phyloP scores from a whole-genome alignment of 2,888 invertebrate genomes.

The Drosophila austrosaltans region DNA sequence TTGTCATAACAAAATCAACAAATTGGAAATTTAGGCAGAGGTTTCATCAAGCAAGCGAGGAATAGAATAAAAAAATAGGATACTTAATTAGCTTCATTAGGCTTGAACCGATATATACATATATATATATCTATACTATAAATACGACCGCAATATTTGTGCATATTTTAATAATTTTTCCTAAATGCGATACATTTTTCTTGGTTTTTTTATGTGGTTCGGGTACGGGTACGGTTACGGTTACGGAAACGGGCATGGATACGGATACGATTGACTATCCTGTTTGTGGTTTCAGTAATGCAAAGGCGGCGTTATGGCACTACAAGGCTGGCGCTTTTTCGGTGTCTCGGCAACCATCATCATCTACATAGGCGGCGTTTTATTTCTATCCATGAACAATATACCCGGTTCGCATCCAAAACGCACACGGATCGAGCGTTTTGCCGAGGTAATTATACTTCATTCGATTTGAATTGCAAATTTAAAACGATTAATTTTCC shows the following conservation, averaged over 20 bases:
- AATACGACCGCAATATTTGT: not conserved
- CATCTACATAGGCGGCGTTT: conserved; percentile 83
- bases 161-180: not conserved
- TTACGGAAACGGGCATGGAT: too few species aligned
- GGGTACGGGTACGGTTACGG: not conserved
- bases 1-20: conserved; percentile 77
- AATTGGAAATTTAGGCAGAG: conserved; percentile 38
- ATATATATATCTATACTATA: not conserved
- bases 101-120: not conserved
- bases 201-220: not conserved
- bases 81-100: conserved; percentile 61
- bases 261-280: too few species aligned
- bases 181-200: not conserved
- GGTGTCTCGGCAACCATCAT: conserved; percentile 83
- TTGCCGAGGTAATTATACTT: conserved; percentile 74
- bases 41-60: conserved; percentile 39
- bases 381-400: conserved; percentile 83
- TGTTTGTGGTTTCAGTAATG: conserved; percentile 69
- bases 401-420: conserved; percentile 82
- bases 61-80: not conserved
- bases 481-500: not conserved
- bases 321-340: conserved; percentile 84
- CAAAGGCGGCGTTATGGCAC: conserved; percentile 82
- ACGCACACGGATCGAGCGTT: conserved; percentile 79
- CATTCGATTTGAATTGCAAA: too few species aligned